phyloP scores from a whole-genome alignment of 2,797 vertebrate species.

The Nyctibius grandis region DNA sequence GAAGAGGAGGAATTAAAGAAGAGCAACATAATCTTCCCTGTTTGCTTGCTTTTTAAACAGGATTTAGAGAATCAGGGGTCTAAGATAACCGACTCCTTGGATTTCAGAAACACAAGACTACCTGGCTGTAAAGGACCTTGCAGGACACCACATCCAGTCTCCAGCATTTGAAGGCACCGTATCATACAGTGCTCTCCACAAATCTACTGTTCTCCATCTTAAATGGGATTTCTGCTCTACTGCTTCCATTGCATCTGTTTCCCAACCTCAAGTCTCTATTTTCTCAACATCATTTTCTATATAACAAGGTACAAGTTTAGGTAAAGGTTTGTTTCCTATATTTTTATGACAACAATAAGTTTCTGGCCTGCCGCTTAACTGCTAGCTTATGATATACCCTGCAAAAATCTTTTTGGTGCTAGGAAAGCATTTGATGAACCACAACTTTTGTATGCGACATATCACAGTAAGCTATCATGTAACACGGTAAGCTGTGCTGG shows the following conservation, averaged over 20 bases:
- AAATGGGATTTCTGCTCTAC: neutral
- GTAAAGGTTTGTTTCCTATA: neutral
- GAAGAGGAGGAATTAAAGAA: neutral
- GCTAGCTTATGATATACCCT: neutral
- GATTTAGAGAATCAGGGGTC: neutral
- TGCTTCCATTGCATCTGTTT: neutral
- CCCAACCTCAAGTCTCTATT: neutral
- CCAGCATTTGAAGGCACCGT: neutral
- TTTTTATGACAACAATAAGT: neutral
- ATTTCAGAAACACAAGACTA: neutral
- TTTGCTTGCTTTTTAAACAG: neutral
- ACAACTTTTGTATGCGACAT: neutral
- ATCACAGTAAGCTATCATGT: neutral
- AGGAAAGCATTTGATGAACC: neutral
- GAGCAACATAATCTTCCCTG: neutral
- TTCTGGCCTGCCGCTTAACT: neutral
- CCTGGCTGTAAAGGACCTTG: neutral
- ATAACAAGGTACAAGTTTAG: neutral
- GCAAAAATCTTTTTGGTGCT: neutral
- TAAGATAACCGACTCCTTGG: neutral
- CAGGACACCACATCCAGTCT: neutral
- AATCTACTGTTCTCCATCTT: neutral
- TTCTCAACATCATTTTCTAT: neutral
- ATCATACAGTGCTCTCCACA: neutral
- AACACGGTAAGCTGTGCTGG: neutral